These are phyloP conservation scores for Phalacrocorax pelagicus DNA, from an alignment of 2,113 vertebrate species.

Conservation along the genomic window DNA sequence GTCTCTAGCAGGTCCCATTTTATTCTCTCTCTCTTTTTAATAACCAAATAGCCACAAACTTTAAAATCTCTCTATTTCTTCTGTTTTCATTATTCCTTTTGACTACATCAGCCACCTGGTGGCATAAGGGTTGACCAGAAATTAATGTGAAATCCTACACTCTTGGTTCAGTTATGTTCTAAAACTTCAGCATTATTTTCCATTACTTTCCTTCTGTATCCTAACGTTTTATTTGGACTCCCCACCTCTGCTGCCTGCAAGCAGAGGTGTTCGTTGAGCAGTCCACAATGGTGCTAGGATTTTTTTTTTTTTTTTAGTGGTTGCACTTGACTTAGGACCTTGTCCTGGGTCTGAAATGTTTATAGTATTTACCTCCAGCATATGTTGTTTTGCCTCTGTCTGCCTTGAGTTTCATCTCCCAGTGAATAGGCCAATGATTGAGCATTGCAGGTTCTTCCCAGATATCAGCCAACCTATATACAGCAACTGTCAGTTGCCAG, in stretches of 20 bases:
- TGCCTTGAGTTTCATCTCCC: background rate
- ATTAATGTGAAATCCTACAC: background rate
- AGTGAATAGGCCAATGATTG: accelerated
- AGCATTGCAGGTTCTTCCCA: background rate
- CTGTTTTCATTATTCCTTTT: background rate
- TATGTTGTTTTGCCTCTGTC: background rate
- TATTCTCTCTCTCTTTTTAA: background rate
- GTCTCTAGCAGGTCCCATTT: background rate
- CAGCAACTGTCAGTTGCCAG: background rate
- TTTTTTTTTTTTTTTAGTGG: background rate
- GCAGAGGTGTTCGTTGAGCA: background rate
- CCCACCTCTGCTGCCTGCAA: background rate
- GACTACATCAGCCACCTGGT: background rate
- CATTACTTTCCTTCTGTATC: background rate
- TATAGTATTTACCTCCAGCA: background rate
- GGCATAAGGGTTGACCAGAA: background rate
- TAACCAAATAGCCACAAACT: background rate
- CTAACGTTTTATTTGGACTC: background rate
- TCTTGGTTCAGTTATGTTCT: background rate
- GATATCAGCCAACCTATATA: background rate
- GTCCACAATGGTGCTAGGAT: background rate
- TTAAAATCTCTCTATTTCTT: background rate
- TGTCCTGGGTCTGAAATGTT: background rate
- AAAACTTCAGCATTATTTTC: background rate
- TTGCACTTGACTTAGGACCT: background rate